Conservation (phyloP, 2,113 vertebrate species). For the Sigmodon hispidus region DNA sequence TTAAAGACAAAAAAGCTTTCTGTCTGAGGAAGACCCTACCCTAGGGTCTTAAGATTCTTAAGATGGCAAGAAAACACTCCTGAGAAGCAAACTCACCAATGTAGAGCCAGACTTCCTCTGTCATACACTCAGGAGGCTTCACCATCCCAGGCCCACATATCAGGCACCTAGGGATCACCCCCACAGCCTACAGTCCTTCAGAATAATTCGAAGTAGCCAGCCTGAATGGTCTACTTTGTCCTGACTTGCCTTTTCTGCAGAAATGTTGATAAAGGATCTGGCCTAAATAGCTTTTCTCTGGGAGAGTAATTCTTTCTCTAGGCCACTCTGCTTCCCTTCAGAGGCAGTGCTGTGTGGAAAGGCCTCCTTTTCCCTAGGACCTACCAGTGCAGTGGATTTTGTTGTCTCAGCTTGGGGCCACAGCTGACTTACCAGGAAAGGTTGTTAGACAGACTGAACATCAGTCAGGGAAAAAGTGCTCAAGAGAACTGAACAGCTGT, state of each 20-base stretch:
- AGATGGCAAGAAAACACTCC: background rate
- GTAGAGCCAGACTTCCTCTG: background rate
- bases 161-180: background rate
- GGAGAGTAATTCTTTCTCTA: background rate
- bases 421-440: background rate
- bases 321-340: background rate
- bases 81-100: background rate
- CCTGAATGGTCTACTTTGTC: background rate
- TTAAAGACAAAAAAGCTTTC: background rate
- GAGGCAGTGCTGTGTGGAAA: background rate
- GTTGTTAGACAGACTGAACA: background rate
- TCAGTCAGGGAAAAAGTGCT: background rate
- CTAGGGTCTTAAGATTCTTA: background rate
- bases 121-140: background rate
- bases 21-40: background rate
- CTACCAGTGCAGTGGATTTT: background rate
- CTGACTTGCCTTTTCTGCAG: background rate
- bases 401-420: background rate
- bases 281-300: background rate
- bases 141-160: background rate
- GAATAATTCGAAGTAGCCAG: background rate
- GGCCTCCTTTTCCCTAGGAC: background rate
- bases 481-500: background rate
- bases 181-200: no score
- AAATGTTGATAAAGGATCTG: background rate